Percentiles rank a stretch among this genome's conserved stretches.
Evolutionary conservation across 1,140 invertebrate species (phyloP).

Genomic region (Ceratina japonica): DNA sequence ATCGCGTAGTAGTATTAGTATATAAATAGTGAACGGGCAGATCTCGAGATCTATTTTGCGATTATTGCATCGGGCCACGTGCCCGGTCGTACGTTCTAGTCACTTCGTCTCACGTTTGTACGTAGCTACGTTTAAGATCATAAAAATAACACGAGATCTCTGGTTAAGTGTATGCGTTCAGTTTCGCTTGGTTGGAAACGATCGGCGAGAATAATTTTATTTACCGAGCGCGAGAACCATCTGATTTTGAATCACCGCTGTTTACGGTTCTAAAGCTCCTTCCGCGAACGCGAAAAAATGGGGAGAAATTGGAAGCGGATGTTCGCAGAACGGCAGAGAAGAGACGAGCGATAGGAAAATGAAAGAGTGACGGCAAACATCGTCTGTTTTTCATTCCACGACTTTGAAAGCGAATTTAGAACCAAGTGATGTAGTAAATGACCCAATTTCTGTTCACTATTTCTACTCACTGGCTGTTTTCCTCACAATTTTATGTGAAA

Average conservation of each 20-base stretch:
- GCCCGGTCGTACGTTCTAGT: slow-evolving; percentile 25
- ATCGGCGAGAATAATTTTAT: slow-evolving; percentile 23
- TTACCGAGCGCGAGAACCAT: not conserved
- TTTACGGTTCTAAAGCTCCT: not conserved
- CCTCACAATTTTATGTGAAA: no score
- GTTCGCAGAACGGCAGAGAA: no score
- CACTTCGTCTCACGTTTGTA: not conserved
- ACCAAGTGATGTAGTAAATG: no score
- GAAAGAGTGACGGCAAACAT: no score
- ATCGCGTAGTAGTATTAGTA: not conserved
- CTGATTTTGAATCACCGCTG: slow-evolving; percentile 25
- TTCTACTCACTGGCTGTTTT: no score
- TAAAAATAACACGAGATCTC: slow-evolving; percentile 38
- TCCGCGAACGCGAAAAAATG: not conserved
- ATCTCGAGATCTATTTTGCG: slow-evolving; percentile 54
- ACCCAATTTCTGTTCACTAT: no score
- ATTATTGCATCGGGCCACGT: slow-evolving; percentile 25
- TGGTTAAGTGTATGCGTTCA: no score
- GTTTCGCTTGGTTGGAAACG: not conserved
- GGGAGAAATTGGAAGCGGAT: not conserved
- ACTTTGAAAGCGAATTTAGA: no score
- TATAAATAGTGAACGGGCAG: slow-evolving; percentile 48
- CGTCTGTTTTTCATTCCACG: no score
- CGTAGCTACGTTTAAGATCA: not conserved
- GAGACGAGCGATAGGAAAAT: no score